Evolutionary conservation across 2,113 vertebrate species (phyloP).

Genomic region (Spea multiplicata): DNA sequence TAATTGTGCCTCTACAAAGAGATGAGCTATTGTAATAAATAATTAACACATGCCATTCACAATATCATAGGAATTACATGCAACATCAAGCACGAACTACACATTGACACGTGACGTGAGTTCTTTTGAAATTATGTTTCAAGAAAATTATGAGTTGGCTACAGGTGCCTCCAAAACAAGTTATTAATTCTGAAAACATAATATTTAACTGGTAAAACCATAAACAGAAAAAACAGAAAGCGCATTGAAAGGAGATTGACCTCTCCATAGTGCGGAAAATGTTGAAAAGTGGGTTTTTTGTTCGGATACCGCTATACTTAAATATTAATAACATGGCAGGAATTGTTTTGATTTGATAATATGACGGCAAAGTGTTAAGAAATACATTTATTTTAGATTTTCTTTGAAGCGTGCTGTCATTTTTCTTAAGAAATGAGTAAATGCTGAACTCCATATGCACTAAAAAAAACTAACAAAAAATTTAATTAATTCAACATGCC

Average conservation of each 20-base stretch:
- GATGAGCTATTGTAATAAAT: conserved; percentile 77
- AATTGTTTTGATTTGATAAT: conserved; percentile 4
- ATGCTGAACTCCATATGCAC: too few relatives aligned
- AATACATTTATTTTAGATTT: too few relatives aligned
- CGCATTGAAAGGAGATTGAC: conserved; percentile 60
- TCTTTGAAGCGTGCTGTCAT: background rate
- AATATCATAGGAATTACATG: conserved; percentile 75
- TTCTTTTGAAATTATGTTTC: conserved; percentile 61
- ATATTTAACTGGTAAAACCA: conserved; percentile 54
- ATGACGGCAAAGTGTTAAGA: background rate
- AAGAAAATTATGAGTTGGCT: conserved; percentile 65
- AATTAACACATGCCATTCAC: conserved; percentile 82
- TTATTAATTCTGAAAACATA: conserved; percentile 59
- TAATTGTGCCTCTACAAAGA: conserved; percentile 65
- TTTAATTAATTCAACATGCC: too few relatives aligned
- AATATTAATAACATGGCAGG: conserved; percentile 53
- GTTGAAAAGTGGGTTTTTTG: conserved; percentile 35
- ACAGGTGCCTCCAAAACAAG: conserved; percentile 68
- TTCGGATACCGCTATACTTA: conserved; percentile 55
- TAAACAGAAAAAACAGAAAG: conserved; percentile 55
- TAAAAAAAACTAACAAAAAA: too few relatives aligned
- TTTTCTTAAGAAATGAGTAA: too few relatives aligned
- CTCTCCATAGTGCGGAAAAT: conserved; percentile 26
- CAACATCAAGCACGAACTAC: conserved; percentile 77
- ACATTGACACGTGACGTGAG: conserved; percentile 58